Evolutionary conservation across 2,113 vertebrate genomes (phyloP), one percentile per base, ranked within the genome.

Genomic region (Lycaon pictus): DNA sequence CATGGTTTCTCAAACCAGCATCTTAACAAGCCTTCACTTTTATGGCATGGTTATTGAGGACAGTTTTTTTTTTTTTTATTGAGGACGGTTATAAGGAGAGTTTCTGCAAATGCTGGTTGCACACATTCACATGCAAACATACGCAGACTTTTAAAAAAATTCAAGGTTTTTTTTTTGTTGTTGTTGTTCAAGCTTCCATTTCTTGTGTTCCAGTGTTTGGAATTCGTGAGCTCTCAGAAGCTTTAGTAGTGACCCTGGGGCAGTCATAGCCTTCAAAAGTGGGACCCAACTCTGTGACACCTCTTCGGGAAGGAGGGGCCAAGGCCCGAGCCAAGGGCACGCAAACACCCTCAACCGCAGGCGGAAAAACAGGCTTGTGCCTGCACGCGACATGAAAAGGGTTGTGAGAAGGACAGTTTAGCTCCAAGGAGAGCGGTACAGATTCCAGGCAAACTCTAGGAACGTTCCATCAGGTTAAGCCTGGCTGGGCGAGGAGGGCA

Each of bases 1-100:
- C 98, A 98, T 96, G 97, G 88, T 98, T 98, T 98, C 84, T 85
- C 82, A 96, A 96, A 97, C 95, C 37, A 60, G 98, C 98, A 97
- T 84, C 1, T 91, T 96, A 98, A 98, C 91, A 96, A 98, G 97
- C 82, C 3, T 71, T 95, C 74, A 77, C 96, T 96, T 93, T 98
- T 74, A 97, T 72, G 93, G 94, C 56, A 53, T 95, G 83, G 53
- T 48, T 93, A 94, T 37, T 94, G 82, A 62, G 79, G 51, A 92
- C 29, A 5, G 51, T 94, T 77, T 43, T 43, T 43, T 43, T 43
- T 43, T 43, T 43, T 43, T 43, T 48, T 92, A 94, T 37, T 94
- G 82, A 62, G 79, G 51, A 92, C 29, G 4, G 51, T 94, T 77
- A 80, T 56, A 91, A 74, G 90, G 79, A 80, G 56, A 89, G 32